Evolutionary conservation across 1,140 invertebrate genomes (phyloP).

Genomic region (Lethrus apterus): DNA sequence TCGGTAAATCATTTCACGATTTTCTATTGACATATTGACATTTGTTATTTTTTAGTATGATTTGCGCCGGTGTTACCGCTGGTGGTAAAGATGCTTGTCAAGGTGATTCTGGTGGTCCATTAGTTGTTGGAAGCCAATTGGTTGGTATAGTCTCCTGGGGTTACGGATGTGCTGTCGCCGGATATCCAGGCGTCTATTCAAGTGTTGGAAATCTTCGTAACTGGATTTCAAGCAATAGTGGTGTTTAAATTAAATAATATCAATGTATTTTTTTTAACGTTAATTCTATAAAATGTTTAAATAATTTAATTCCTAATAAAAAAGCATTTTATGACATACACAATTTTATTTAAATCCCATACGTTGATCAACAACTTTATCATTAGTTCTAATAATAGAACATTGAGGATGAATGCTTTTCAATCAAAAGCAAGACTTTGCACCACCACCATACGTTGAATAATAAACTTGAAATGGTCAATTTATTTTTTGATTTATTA

Average conservation of each 20-base stretch:
- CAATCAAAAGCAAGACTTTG: no score
- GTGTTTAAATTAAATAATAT: constrained; percentile 17
- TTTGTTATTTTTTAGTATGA: constrained; percentile 15
- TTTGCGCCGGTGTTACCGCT: constrained; percentile 23
- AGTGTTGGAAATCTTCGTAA: constrained; percentile 33
- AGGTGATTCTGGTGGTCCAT: constrained; percentile 12
- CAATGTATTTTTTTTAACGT: no score
- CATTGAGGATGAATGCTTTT: no score
- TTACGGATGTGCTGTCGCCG: constrained; percentile 41
- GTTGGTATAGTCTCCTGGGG: constrained; percentile 49
- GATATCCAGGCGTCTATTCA: constrained; percentile 47
- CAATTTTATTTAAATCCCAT: no score
- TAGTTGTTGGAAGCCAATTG: neutral
- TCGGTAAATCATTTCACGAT: constrained; percentile 1
- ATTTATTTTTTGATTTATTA: no score
- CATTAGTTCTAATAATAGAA: no score
- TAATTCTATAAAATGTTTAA: no score
- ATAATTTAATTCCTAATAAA: no score
- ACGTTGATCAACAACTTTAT: no score
- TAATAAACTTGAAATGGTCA: no score
- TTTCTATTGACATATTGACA: neutral
- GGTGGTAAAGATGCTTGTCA: constrained; percentile 21
- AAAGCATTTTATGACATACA: no score
- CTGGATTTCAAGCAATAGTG: constrained; percentile 36
- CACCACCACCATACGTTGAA: no score